These are phyloP conservation scores for Psettodes erumei DNA, from an alignment of 2,113 vertebrate genomes.

Conservation along the genomic window DNA sequence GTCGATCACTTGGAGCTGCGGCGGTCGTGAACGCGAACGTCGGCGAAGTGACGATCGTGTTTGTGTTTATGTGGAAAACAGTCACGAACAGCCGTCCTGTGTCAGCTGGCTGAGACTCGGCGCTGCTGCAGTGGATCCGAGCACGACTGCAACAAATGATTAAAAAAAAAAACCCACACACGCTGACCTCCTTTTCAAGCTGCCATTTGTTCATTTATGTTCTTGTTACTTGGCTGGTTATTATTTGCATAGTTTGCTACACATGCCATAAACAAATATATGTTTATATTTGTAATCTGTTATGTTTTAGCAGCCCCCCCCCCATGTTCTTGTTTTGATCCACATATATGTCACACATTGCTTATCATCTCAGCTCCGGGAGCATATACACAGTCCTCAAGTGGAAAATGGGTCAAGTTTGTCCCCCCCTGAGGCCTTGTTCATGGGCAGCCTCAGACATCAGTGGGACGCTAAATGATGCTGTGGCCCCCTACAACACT, in stretches of 20 bases:
- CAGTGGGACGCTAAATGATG: slow-evolving; percentile 34
- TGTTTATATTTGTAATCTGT: neutral
- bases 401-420: slow-evolving; percentile 74
- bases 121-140: slow-evolving; percentile 57
- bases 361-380: slow-evolving; percentile 3
- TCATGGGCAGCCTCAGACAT: slow-evolving; percentile 12
- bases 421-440: slow-evolving; percentile 23
- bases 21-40: neutral
- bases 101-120: slow-evolving; percentile 34
- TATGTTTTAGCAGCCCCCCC: neutral
- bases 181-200: slow-evolving; percentile 67
- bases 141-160: slow-evolving; percentile 48
- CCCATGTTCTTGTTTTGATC: slow-evolving; percentile 4
- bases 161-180: too few species aligned
- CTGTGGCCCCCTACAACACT: neutral
- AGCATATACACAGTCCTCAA: slow-evolving; percentile 13
- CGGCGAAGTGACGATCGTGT: neutral
- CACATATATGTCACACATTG: neutral
- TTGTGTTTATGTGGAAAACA: slow-evolving; percentile 7
- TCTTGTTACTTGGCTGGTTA: neutral
- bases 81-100: slow-evolving; percentile 7
- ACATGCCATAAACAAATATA: neutral
- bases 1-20: neutral
- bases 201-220: slow-evolving; percentile 8
- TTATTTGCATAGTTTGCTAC: neutral